Evolutionary conservation across 37 sponge, comb jelly and placozoan species (phyloP), one percentile per base, ranked within the genome.

Genomic region (Agelas oroides): DNA sequence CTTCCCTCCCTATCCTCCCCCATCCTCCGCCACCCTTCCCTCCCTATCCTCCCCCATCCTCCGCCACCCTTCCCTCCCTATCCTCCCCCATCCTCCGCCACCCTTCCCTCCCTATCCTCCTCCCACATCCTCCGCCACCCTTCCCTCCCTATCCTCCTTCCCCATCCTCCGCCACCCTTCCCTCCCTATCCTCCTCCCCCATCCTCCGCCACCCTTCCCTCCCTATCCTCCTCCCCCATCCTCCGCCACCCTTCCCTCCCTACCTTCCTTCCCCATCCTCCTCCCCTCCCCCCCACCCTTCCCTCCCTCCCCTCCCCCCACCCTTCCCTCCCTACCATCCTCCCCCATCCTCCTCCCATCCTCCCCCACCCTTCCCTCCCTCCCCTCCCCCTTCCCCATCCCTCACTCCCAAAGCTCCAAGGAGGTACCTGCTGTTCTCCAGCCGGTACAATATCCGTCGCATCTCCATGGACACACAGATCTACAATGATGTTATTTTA

Each of bases 391-490:
- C 20, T 34, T 70, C 71, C 39, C 82, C 23, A 39, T 81, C 39
- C 25, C 38, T 62, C 28, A 8, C 55, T 52, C 13, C 57, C 2
- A 8, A n/a, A 5, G 33, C 5, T 8, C 36, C 20, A 21, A 18
- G 27, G 11, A 39, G 21, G 11, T 87, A 61, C 55, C 54, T 88
- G 0, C 73, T 88, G 33, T 18, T 88, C 12, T 36, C 89, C n/a
- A 40, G 18, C 21, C 84, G 55, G 1, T 16, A 41, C 41, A 36
- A 59, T 57, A 24, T 88, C 13, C 77, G 76, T 41, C 84, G 84
- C 34, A 84, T 88, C n/a, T 84, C 89, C 64, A 38, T 83, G 38
- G 89, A 88, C 62, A 21, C 12, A 0, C 37, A 34, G 17, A 59
- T 35, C 36, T 75, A 65, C 77, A 59, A 52, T 32, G 81, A 59